These are phyloP conservation scores for Catharus ustulatus DNA, from an alignment of 2,797 vertebrate species.

Conservation along the genomic window DNA sequence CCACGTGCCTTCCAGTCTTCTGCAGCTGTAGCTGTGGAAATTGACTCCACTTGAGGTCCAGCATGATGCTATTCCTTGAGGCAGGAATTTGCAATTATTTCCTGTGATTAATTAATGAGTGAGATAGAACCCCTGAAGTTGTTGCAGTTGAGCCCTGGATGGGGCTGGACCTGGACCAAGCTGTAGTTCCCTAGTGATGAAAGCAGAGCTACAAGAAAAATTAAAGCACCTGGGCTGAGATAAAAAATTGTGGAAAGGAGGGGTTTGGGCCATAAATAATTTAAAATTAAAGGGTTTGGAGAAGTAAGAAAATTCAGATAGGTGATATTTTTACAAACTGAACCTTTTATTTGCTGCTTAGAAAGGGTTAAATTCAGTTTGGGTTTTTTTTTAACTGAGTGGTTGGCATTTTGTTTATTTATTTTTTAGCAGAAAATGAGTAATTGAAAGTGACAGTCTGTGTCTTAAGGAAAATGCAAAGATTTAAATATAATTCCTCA, in stretches of 20 bases:
- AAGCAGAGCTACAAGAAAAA: neutral
- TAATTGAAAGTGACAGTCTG: neutral
- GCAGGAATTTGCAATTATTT: neutral
- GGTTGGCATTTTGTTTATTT: neutral
- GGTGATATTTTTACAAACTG: neutral
- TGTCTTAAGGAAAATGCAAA: neutral
- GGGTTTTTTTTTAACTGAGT: neutral
- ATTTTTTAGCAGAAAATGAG: neutral
- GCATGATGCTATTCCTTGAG: neutral
- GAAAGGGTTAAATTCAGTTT: neutral
- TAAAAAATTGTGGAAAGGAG: neutral
- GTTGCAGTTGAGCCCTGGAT: neutral
- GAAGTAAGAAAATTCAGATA: neutral
- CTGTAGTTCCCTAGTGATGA: neutral
- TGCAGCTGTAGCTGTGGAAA: neutral
- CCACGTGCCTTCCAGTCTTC: neutral
- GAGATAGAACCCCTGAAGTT: neutral
- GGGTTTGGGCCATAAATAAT: neutral
- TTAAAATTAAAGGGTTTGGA: neutral
- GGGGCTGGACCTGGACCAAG: neutral
- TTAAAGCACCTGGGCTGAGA: neutral
- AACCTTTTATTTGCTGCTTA: neutral
- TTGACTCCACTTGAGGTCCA: neutral
- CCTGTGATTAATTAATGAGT: neutral
- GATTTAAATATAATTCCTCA: neutral